Evolutionary conservation across 2,797 vertebrate species (phyloP), one percentile per base, ranked within the genome.

Genomic region (Platalea minor): DNA sequence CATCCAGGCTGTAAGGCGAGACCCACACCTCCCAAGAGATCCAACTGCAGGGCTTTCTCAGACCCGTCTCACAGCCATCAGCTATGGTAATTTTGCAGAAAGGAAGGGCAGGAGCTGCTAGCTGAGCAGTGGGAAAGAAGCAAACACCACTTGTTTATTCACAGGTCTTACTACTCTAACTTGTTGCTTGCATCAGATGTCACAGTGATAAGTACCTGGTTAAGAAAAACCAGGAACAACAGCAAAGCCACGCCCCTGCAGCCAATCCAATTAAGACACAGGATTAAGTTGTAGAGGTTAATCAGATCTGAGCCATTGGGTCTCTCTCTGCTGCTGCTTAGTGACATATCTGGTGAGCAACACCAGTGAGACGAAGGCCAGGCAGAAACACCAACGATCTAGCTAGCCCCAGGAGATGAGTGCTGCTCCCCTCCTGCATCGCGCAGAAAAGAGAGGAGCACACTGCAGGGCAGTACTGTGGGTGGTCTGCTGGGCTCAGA

Each of bases 201-300:
- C 95, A 94, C 60, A 54, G 51, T 17, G 39, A 14, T 60, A 96
- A 96, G 85, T 39, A 96, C 79, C 88, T 88, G 64, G 59, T 83
- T 39, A 93, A 84, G 85, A 50, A 93, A 93, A 65, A 72, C 16
- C 26, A 41, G 9, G 35, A 91, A 76, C 39, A 75, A 11, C 29
- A 84, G 83, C 20, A 80, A 96, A 89, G 60, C 24, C 41, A 59
- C 14, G 57, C 72, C 46, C 78, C 91, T 68, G 41, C 90, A 93
- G 84, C 75, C 89, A 96, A 97, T 91, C 85, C 92, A 95, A 53
- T 93, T 96, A 97, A 93, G 85, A 80, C 29, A 26, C 17, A 35
- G 91, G 75, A 95, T 92, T 91, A 97, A 92, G 89, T 41, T 83
- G 63, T 84, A 93, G 87, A 85, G 67, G 78, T 95, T 95, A 96